phyloP scores from a whole-genome alignment of 2,797 vertebrate species.

The Protonibea diacanthus region DNA sequence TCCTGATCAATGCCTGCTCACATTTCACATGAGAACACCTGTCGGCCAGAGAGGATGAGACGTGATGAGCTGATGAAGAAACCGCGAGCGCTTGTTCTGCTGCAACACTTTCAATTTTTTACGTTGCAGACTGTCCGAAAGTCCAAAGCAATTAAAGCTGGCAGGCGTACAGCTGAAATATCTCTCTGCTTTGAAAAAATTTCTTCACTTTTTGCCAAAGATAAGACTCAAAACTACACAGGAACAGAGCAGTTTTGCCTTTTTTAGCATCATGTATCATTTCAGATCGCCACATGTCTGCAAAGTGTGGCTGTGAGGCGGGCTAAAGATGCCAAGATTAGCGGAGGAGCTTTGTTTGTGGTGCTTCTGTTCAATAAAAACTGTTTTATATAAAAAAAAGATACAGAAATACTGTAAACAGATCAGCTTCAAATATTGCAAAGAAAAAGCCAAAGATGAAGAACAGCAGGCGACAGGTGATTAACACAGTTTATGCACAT shows the following conservation, averaged over 20 bases:
- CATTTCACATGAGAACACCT: slow-evolving; percentile 71
- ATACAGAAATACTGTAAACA: neutral
- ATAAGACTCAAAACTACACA: neutral
- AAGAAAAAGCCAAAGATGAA: neutral
- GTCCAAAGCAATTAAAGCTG: neutral
- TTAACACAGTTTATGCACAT: neutral
- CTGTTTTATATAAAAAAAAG: neutral
- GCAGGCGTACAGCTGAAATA: neutral
- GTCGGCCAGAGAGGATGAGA: slow-evolving; percentile 20
- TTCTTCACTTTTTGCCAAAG: neutral
- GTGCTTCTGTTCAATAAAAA: neutral
- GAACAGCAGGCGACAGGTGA: neutral
- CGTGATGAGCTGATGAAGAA: slow-evolving; percentile 5
- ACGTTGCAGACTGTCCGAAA: neutral
- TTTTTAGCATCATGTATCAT: too few relatives aligned
- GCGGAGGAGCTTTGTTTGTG: neutral
- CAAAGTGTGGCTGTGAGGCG: neutral
- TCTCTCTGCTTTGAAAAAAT: neutral
- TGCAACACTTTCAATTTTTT: slow-evolving; percentile 23
- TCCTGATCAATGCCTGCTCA: slow-evolving; percentile 67
- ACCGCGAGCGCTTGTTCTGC: neutral
- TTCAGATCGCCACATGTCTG: too few relatives aligned
- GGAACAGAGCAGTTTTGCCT: neutral
- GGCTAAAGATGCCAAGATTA: slow-evolving; percentile 10
- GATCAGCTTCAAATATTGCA: neutral